Evolutionary conservation across 2,113 vertebrate species (phyloP).

Genomic region (Bufo bufo): DNA sequence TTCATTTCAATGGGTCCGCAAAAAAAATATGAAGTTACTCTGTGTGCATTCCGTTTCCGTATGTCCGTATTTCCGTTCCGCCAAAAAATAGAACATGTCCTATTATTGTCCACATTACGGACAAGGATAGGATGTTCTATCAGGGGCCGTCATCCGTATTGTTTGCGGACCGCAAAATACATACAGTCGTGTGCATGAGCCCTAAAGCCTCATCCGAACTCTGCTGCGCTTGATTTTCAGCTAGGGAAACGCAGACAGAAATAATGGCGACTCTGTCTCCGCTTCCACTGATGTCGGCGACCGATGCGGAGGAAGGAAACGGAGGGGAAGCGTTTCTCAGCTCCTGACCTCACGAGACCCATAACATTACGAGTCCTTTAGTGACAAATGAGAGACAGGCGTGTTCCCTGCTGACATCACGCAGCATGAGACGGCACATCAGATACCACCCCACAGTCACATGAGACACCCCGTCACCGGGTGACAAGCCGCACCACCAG

Average conservation of each 20-base stretch:
- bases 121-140: too few species aligned
- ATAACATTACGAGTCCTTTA: background rate
- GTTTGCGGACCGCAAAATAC: too few species aligned
- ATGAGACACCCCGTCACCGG: background rate
- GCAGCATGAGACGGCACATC: slow-evolving; percentile 27
- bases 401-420: slow-evolving; percentile 15
- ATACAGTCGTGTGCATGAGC: too few species aligned
- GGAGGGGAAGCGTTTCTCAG: background rate
- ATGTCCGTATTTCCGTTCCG: too few species aligned
- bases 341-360: slow-evolving; percentile 31
- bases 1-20: too few species aligned
- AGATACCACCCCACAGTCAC: background rate
- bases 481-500: background rate
- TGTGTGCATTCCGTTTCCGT: too few species aligned
- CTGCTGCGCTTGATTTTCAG: too few species aligned
- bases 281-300: background rate
- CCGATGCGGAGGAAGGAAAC: slow-evolving; percentile 1
- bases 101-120: too few species aligned
- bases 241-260: background rate
- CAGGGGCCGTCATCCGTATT: too few species aligned
- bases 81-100: too few species aligned
- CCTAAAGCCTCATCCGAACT: too few species aligned
- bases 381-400: background rate
- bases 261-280: background rate
- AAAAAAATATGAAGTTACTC: too few species aligned